A percentile compares a stretch with the other conserved stretches of the same genome.
These are phyloP conservation scores for Rhagophthalmus giganteus DNA, from an alignment of 2,888 invertebrate genomes.

Conservation along the genomic window DNA sequence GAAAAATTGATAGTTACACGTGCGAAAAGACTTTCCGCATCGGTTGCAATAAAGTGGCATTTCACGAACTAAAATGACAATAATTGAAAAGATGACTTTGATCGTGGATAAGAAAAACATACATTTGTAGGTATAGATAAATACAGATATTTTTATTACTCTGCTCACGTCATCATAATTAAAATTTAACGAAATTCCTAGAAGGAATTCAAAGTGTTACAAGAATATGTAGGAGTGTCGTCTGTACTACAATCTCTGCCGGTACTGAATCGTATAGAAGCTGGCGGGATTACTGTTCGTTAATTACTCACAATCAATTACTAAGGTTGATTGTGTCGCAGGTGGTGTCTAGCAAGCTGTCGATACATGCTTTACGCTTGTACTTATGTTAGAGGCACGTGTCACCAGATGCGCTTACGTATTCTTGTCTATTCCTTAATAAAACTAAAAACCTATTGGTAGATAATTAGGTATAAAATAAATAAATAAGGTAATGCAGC, in stretches of 20 bases:
- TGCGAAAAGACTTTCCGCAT: too few relatives aligned
- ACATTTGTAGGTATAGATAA: too few relatives aligned
- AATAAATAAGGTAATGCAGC: background rate
- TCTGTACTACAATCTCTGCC: conserved; percentile 45
- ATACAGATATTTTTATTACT: too few relatives aligned
- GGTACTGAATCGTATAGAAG: conserved; percentile 34
- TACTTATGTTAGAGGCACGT: conserved; percentile 14
- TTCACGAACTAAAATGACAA: too few relatives aligned
- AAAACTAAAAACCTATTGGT: background rate
- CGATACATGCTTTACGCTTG: conserved; percentile 20
- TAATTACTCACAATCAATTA: conserved; percentile 46
- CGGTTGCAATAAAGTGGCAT: too few relatives aligned
- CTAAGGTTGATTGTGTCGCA: conserved; percentile 37
- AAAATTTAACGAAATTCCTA: too few relatives aligned
- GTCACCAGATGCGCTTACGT: conserved; percentile 19
- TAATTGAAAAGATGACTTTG: too few relatives aligned
- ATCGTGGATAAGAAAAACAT: too few relatives aligned
- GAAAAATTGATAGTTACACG: too few relatives aligned
- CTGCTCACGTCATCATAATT: too few relatives aligned
- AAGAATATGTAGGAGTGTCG: background rate
- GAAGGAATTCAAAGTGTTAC: background rate
- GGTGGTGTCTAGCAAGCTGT: conserved; percentile 29
- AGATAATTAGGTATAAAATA: background rate
- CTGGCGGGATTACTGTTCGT: conserved; percentile 44
- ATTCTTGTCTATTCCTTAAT: conserved; percentile 8